Percentiles rank a stretch among this genome's conserved stretches.
These are phyloP conservation scores for Lytechinus pictus DNA, from an alignment of 35 echinoderm and acorn worm genomes.

Conservation along the genomic window DNA sequence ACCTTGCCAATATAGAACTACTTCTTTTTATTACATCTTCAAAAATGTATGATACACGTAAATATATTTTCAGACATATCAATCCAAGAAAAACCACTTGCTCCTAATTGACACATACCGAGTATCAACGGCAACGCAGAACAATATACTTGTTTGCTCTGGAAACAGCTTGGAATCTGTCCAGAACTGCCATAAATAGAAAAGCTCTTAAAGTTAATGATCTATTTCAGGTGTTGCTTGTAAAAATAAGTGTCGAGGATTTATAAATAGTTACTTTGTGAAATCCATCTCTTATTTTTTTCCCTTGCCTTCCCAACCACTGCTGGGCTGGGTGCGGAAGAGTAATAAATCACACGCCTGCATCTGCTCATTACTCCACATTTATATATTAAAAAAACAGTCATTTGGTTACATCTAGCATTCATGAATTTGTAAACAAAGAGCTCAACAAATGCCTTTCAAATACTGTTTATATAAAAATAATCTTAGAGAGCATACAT, in stretches of 20 bases:
- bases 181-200: neutral
- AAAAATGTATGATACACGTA: slow-evolving; percentile 12
- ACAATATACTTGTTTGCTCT: neutral
- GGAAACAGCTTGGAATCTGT: neutral
- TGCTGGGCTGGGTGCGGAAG: neutral
- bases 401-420: slow-evolving; percentile 5
- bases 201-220: neutral
- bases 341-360: slow-evolving; percentile 1
- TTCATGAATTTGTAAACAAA: neutral
- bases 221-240: neutral
- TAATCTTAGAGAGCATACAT: neutral
- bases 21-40: slow-evolving; percentile 8
- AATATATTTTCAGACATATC: neutral
- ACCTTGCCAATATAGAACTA: slow-evolving; percentile 18
- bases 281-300: no score
- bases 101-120: neutral
- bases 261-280: neutral
- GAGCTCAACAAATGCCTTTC: neutral
- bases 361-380: slow-evolving; percentile 8
- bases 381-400: neutral
- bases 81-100: neutral
- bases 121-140: neutral
- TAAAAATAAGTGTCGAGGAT: neutral
- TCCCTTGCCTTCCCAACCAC: neutral
- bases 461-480: neutral